Conservation (phyloP, 2,113 vertebrate species). For the Macquaria australasica region DNA sequence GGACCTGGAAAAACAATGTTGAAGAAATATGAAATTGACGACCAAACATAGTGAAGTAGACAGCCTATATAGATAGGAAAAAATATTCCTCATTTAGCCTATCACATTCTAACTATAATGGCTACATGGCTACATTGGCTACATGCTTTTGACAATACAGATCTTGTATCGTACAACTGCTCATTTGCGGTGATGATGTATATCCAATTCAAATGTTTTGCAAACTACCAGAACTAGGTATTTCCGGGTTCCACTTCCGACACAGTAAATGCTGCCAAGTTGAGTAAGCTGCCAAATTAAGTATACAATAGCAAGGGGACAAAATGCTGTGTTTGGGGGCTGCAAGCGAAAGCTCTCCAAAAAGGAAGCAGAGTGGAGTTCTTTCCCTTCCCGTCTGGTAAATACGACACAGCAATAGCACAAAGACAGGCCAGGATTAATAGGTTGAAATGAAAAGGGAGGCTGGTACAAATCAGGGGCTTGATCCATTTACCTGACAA, state of each 20-base stretch:
- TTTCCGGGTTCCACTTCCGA: slow-evolving; percentile 58
- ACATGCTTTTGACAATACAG: not conserved
- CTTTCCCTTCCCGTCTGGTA: slow-evolving; percentile 65
- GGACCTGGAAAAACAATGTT: slow-evolving; percentile 86
- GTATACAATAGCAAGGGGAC: slow-evolving; percentile 51
- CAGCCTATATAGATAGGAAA: not conserved
- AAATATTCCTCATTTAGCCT: too few species aligned
- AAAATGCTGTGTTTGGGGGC: slow-evolving; percentile 36
- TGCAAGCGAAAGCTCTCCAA: slow-evolving; percentile 47
- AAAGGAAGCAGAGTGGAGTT: slow-evolving; percentile 58
- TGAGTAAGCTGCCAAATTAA: slow-evolving; percentile 54
- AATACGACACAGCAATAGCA: slow-evolving; percentile 53
- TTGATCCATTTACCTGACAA: slow-evolving; percentile 75
- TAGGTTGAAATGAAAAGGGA: slow-evolving; percentile 68
- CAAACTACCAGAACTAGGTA: slow-evolving; percentile 48
- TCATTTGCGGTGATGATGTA: slow-evolving; percentile 20
- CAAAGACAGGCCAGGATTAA: slow-evolving; percentile 64
- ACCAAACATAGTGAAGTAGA: not conserved
- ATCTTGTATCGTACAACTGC: not conserved
- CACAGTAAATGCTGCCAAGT: slow-evolving; percentile 44
- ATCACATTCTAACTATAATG: not conserved
- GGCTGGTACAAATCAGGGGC: slow-evolving; percentile 68
- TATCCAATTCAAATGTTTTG: slow-evolving; percentile 28
- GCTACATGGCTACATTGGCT: not conserved
- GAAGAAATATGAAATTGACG: not conserved